A percentile compares a stretch with the other conserved stretches of the same genome.
These are phyloP conservation scores for Latheticus oryzae DNA, from an alignment of 2,888 invertebrate species.

Conservation along the genomic window DNA sequence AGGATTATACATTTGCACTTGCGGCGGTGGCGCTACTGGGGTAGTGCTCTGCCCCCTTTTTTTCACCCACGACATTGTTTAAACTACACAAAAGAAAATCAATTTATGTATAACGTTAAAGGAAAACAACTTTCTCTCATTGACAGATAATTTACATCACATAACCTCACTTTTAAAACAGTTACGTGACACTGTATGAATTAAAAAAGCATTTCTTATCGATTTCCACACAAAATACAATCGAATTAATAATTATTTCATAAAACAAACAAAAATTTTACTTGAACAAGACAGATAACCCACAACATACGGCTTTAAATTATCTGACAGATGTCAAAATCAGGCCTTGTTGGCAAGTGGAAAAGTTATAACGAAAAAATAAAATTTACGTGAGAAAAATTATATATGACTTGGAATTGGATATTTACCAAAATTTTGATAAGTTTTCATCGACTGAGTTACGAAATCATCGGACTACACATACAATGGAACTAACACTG, in stretches of 20 bases:
- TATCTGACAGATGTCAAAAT: conserved; percentile 24
- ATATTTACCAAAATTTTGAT: too few relatives aligned
- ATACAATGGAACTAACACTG: too few relatives aligned
- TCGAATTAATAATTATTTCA: too few relatives aligned
- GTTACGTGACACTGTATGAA: conserved; percentile 8
- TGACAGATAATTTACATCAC: conserved; percentile 23
- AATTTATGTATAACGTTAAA: conserved; percentile 13
- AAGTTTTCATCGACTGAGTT: too few relatives aligned
- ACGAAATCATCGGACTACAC: too few relatives aligned
- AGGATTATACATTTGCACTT: conserved; percentile 63
- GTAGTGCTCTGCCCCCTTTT: conserved; percentile 58
- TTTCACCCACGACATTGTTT: conserved; percentile 63
- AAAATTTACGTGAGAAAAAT: too few relatives aligned
- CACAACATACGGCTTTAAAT: conserved; percentile 19
- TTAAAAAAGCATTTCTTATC: too few relatives aligned
- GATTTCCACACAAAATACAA: too few relatives aligned
- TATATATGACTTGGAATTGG: too few relatives aligned
- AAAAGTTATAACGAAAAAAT: too few relatives aligned
- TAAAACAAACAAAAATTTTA: too few relatives aligned
- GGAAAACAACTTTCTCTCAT: conserved; percentile 26
- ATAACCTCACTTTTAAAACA: conserved; percentile 22
- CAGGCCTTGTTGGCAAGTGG: too few relatives aligned
- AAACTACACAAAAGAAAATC: conserved; percentile 19
- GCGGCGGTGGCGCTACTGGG: conserved; percentile 55
- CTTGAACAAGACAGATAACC: conserved; percentile 1